Conservation (phyloP, 2,797 vertebrate genomes). For the Columba guinea region DNA sequence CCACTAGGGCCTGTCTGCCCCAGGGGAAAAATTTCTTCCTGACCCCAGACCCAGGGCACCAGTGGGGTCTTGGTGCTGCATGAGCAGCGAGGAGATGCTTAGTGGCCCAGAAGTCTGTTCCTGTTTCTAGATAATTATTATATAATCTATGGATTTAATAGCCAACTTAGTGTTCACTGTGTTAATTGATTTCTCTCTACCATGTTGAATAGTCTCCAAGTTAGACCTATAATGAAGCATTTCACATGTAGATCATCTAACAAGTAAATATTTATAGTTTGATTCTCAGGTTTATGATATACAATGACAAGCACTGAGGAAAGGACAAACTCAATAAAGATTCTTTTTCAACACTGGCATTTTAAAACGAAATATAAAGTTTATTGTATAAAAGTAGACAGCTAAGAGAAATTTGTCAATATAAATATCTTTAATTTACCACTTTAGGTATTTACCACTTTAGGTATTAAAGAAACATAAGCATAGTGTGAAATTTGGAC, state of each 20-base stretch:
- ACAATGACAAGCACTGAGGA: constrained; percentile 25
- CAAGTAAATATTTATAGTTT: background rate
- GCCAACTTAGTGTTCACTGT: background rate
- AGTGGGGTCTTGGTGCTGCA: background rate
- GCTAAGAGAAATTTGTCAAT: background rate
- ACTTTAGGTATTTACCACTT: background rate
- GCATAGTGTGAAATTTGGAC: background rate
- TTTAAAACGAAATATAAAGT: constrained; percentile 18
- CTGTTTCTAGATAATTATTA: background rate
- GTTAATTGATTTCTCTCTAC: background rate
- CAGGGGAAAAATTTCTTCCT: background rate
- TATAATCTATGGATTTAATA: background rate
- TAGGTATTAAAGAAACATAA: background rate
- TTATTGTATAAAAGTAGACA: background rate
- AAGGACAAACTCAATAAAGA: constrained; percentile 9
- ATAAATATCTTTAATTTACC: background rate
- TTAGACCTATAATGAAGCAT: background rate
- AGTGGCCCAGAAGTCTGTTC: background rate
- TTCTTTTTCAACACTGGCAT: constrained; percentile 2
- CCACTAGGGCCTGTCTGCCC: fast-evolving
- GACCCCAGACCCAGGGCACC: background rate
- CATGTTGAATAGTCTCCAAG: background rate
- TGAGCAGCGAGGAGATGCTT: background rate
- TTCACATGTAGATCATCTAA: background rate
- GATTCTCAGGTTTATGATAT: background rate